Conservation (phyloP, 2,888 invertebrate genomes). For the Chymomyza procnemis region DNA sequence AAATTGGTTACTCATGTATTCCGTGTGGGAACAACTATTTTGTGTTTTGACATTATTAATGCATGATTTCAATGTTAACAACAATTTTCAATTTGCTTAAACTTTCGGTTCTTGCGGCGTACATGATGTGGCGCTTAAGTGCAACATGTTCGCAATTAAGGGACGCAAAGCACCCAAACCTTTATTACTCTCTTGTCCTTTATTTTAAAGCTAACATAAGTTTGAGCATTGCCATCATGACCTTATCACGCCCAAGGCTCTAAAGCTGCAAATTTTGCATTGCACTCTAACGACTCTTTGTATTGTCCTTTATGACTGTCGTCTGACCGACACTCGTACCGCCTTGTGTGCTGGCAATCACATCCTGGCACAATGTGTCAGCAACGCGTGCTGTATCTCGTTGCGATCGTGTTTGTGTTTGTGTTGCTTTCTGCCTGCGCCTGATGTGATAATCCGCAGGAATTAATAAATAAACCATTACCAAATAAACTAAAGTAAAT, state of each 20-base stretch:
- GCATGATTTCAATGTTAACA: slow-evolving; percentile 62
- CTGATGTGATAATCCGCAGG: slow-evolving; percentile 78
- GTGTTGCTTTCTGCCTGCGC: slow-evolving; percentile 63
- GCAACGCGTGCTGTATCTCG: slow-evolving; percentile 57
- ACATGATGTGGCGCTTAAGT: not conserved
- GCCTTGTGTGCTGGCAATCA: slow-evolving; percentile 1
- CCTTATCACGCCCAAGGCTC: no score
- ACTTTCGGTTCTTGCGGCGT: slow-evolving; percentile 2
- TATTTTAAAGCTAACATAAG: not conserved
- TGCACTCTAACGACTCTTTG: not conserved
- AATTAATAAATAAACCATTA: slow-evolving; percentile 78
- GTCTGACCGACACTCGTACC: slow-evolving; percentile 22
- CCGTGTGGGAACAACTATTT: slow-evolving; percentile 51
- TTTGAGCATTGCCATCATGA: not conserved
- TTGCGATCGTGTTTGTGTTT: slow-evolving; percentile 7
- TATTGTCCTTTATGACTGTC: not conserved
- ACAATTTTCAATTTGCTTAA: slow-evolving; percentile 62
- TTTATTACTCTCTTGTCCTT: not conserved
- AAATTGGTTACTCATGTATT: slow-evolving; percentile 17
- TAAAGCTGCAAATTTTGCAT: not conserved
- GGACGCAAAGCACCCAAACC: not conserved
- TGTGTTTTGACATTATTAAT: slow-evolving; percentile 61
- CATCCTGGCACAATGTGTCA: not conserved
- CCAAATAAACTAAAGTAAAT: slow-evolving; percentile 76
- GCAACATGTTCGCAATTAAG: not conserved